These are phyloP conservation scores for Xylota segnis DNA, from an alignment of 2,888 invertebrate genomes.

Conservation along the genomic window DNA sequence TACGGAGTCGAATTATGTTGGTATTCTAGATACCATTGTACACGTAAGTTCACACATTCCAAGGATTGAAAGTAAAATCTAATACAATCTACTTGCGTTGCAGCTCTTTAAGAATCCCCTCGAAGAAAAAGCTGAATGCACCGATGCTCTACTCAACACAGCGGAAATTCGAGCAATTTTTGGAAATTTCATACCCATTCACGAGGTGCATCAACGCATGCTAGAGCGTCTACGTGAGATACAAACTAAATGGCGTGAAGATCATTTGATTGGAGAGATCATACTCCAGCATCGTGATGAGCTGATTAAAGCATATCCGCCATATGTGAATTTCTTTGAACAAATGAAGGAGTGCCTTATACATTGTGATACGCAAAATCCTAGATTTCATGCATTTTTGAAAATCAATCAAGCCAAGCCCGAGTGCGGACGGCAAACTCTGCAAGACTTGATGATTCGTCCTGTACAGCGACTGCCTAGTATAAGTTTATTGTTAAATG, in stretches of 20 bases:
- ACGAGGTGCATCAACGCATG: slow-evolving; percentile 94
- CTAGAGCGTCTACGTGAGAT: slow-evolving; percentile 85
- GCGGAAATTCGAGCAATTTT: slow-evolving; percentile 98
- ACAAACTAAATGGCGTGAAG: slow-evolving; percentile 92
- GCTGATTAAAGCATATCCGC: slow-evolving; percentile 97
- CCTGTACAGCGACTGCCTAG: slow-evolving; percentile 99
- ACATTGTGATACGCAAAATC: slow-evolving; percentile 96
- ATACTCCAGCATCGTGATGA: slow-evolving; percentile 94
- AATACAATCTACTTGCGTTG: slow-evolving; percentile 77
- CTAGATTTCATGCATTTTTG: slow-evolving; percentile 98
- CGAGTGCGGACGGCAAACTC: slow-evolving; percentile 97
- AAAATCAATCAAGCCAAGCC: slow-evolving; percentile 97
- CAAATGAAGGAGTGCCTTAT: slow-evolving; percentile 97
- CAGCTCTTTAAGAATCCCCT: slow-evolving; percentile 97
- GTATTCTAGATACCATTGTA: slow-evolving; percentile 96
- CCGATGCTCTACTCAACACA: slow-evolving; percentile 91
- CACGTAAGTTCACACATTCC: slow-evolving; percentile 87
- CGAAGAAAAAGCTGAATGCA: slow-evolving; percentile 93
- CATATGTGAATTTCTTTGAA: slow-evolving; percentile 99
- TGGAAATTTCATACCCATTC: slow-evolving; percentile 97
- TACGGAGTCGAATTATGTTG: slow-evolving; percentile 99
- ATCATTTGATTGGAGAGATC: slow-evolving; percentile 93
- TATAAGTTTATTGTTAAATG: slow-evolving; percentile 96
- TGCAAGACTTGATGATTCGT: slow-evolving; percentile 98
- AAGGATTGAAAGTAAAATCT: background rate